phyloP scores from a whole-genome alignment of 2,888 invertebrate genomes.

The Hydriomena furcata region DNA sequence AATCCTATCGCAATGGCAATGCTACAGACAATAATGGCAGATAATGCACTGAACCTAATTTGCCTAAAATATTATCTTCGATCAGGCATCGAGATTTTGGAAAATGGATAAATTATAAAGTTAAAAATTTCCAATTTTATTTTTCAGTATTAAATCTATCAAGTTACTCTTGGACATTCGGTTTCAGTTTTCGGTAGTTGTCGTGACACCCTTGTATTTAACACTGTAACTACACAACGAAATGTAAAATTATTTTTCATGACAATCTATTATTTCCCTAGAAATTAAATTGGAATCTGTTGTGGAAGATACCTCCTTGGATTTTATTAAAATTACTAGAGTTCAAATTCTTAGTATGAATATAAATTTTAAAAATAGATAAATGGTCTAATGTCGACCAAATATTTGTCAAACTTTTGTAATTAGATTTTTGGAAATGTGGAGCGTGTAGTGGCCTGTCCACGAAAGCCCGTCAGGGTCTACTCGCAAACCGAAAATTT shows the following conservation, averaged over 20 bases:
- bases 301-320: constrained; percentile 15
- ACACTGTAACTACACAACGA: constrained; percentile 22
- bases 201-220: no score
- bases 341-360: constrained; percentile 17
- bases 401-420: constrained; percentile 29
- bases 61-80: no score
- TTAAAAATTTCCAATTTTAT: no score
- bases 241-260: constrained; percentile 21
- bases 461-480: constrained; percentile 1
- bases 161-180: no score
- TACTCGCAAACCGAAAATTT: no score
- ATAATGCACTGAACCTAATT: no score
- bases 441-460: constrained; percentile 7
- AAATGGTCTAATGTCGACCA: constrained; percentile 22
- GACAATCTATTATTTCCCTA: constrained; percentile 13
- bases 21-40: no score
- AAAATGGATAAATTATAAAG: no score
- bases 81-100: no score
- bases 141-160: no score
- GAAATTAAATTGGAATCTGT: constrained; percentile 15
- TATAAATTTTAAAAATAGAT: constrained; percentile 10
- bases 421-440: constrained; percentile 22
- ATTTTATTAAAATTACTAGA: constrained; percentile 20
- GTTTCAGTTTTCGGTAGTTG: no score
- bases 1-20: no score